These are phyloP conservation scores for Folsomia manolachei DNA, from an alignment of 2,888 invertebrate species.

Conservation along the genomic window DNA sequence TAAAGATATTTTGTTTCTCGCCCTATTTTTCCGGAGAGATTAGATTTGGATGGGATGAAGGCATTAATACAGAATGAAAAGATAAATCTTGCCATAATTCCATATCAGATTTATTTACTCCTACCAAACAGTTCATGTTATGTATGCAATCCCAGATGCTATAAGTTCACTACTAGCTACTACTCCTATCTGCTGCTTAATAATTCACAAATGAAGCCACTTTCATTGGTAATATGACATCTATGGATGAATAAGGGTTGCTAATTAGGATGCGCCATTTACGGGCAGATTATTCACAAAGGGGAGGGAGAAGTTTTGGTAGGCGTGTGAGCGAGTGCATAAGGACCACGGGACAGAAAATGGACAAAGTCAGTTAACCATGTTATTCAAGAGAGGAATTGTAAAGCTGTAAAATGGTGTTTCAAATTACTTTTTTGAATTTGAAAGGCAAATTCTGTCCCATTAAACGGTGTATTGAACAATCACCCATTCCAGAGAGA, in stretches of 20 bases:
- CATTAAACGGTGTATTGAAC: too few species aligned
- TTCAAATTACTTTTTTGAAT: too few species aligned
- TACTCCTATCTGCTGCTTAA: neutral
- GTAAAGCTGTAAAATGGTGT: neutral
- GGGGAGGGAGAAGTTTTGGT: constrained; percentile 12
- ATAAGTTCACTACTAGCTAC: too few species aligned
- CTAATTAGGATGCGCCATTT: constrained; percentile 17
- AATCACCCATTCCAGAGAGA: too few species aligned
- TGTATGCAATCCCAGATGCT: too few species aligned
- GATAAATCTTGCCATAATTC: neutral
- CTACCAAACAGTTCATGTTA: neutral
- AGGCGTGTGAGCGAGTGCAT: constrained; percentile 12
- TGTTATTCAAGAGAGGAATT: too few species aligned
- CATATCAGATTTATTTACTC: constrained; percentile 3
- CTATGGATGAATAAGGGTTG: constrained; percentile 20
- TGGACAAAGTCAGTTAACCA: neutral
- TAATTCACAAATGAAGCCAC: neutral
- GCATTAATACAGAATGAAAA: neutral
- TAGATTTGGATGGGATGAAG: neutral
- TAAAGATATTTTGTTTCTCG: neutral
- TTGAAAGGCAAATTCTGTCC: too few species aligned
- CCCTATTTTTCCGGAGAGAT: neutral
- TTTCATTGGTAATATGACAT: constrained; percentile 17
- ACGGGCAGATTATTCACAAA: constrained; percentile 17
- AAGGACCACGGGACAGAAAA: too few species aligned